These are phyloP conservation scores for Epinephelus coioides DNA, from an alignment of 2,797 vertebrate species.

Conservation along the genomic window DNA sequence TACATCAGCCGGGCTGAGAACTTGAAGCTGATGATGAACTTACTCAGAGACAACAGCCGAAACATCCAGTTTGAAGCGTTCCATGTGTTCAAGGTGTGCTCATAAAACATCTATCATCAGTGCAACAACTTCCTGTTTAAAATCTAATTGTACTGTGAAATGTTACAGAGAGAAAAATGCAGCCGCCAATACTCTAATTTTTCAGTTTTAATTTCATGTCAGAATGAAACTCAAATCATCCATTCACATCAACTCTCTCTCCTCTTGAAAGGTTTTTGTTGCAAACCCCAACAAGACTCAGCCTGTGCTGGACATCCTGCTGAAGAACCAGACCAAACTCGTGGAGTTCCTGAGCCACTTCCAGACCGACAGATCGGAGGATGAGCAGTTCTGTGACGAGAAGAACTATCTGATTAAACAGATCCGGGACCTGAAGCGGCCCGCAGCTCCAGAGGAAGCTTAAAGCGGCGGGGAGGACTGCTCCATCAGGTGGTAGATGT, in stretches of 20 bases:
- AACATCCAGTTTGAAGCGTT: constrained; percentile 91
- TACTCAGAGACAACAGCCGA: constrained; percentile 89
- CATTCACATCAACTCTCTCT: background rate
- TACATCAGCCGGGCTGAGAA: constrained; percentile 90
- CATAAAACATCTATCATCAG: background rate
- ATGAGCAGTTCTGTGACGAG: constrained; percentile 91
- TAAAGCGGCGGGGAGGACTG: constrained; percentile 35
- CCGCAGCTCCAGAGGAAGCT: constrained; percentile 80
- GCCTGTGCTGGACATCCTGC: constrained; percentile 89
- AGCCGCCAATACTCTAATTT: background rate
- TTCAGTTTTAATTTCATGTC: background rate
- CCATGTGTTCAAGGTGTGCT: constrained; percentile 88
- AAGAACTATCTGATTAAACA: constrained; percentile 91
- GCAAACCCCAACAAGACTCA: constrained; percentile 90
- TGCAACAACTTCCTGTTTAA: background rate
- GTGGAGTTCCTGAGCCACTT: constrained; percentile 89
- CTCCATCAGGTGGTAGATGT: constrained; percentile 58
- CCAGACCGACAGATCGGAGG: constrained; percentile 88
- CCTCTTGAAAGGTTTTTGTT: constrained; percentile 84
- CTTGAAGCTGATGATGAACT: constrained; percentile 91
- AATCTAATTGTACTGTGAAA: background rate
- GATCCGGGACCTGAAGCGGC: constrained; percentile 89
- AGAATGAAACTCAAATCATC: background rate
- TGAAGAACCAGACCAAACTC: constrained; percentile 90
- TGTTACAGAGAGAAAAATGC: background rate